These are phyloP conservation scores for Mirounga angustirostris DNA, from an alignment of 2,113 vertebrate genomes.

Conservation along the genomic window DNA sequence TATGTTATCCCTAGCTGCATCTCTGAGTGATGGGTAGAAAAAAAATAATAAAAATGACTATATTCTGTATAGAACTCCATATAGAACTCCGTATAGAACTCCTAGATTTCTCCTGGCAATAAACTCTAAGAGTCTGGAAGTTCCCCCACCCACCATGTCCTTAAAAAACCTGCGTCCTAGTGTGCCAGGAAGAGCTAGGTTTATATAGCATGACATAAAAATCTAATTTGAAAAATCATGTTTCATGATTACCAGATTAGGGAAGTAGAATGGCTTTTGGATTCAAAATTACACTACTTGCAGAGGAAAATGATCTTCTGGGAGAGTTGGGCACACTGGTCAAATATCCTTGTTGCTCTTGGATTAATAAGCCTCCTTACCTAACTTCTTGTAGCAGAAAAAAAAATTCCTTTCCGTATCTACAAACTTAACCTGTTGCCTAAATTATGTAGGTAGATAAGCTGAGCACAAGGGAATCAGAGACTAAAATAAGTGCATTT, in stretches of 20 bases:
- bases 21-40: background rate
- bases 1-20: background rate
- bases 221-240: conserved; percentile 14
- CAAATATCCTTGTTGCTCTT: background rate
- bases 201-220: background rate
- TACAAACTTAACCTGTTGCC: background rate
- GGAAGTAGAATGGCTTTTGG: background rate
- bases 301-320: background rate
- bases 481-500: background rate
- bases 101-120: background rate
- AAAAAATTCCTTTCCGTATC: background rate
- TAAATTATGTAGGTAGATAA: conserved; percentile 43
- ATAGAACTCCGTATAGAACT: background rate
- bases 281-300: conserved; percentile 1
- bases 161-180: conserved; percentile 34
- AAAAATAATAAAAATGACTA: background rate
- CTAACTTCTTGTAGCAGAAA: background rate
- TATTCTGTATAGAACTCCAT: background rate
- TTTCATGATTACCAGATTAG: conserved; percentile 42
- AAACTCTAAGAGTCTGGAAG: background rate
- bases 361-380: background rate
- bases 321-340: background rate
- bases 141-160: background rate
- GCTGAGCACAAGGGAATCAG: background rate
- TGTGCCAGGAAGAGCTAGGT: background rate